Evolutionary conservation across 2,888 invertebrate species (phyloP).

Genomic region (Sepioteuthis lessoniana): DNA sequence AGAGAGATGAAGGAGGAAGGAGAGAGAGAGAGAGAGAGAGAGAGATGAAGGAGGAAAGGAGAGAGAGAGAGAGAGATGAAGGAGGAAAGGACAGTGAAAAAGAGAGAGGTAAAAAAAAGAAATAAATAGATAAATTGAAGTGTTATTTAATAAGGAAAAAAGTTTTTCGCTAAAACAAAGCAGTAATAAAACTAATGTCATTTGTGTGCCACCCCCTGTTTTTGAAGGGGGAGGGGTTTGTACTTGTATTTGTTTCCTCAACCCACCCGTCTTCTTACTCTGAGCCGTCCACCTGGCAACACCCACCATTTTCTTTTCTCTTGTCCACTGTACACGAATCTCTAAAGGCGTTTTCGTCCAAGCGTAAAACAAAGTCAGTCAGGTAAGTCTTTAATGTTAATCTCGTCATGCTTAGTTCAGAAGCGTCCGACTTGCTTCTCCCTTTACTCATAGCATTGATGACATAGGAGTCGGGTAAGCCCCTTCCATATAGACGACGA

Average conservation of each 20-base stretch:
- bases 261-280: not conserved
- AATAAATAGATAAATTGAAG: too few species aligned
- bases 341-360: not conserved
- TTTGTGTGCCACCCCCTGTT: not conserved
- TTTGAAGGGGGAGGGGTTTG: too few species aligned
- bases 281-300: not conserved
- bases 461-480: not conserved
- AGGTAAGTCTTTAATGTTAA: not conserved
- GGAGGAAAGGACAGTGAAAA: too few species aligned
- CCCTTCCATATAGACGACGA: not conserved
- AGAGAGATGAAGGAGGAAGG: too few species aligned
- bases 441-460: not conserved
- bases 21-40: too few species aligned
- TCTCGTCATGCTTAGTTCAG: not conserved
- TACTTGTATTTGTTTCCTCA: not conserved
- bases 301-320: not conserved
- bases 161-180: not conserved
- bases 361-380: slow-evolving; percentile 4
- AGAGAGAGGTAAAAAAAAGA: too few species aligned
- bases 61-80: too few species aligned
- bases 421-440: not conserved
- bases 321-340: not conserved
- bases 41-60: too few species aligned
- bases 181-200: not conserved
- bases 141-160: not conserved